Conservation (phyloP, 1,140 invertebrate species). For the Drosophila albomicans region DNA sequence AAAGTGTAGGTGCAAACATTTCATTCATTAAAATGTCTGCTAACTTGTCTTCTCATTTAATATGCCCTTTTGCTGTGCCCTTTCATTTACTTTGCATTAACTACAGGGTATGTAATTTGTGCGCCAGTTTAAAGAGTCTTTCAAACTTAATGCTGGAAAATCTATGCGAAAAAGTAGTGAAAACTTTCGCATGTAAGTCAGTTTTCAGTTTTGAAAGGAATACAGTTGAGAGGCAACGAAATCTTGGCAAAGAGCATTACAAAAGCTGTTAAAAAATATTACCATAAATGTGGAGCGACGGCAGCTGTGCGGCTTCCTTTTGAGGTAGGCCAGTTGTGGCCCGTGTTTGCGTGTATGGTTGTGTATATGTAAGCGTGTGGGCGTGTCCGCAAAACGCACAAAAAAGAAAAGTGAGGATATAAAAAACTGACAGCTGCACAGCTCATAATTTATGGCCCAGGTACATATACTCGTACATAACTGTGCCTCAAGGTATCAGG, state of each 20-base stretch:
- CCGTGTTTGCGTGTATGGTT: not conserved
- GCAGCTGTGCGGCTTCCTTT: conserved; percentile 46
- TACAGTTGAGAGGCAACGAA: conserved; percentile 14
- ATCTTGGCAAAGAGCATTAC: conserved; percentile 46
- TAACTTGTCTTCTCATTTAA: not conserved
- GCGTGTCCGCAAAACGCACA: conserved; percentile 39
- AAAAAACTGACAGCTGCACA: conserved; percentile 67
- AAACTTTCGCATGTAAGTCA: conserved; percentile 31
- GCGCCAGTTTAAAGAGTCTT: conserved; percentile 34
- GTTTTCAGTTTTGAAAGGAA: conserved; percentile 12
- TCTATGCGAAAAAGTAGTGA: conserved; percentile 38
- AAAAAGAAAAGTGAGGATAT: conserved; percentile 5
- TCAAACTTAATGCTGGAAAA: conserved; percentile 24
- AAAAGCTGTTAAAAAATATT: conserved; percentile 65
- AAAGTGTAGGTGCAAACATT: too few species aligned
- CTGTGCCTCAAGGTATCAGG: conserved; percentile 44
- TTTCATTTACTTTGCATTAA: not conserved
- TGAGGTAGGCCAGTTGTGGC: conserved; percentile 39
- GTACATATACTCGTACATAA: conserved; percentile 37
- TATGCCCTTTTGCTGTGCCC: not conserved
- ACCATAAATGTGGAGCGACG: conserved; percentile 44
- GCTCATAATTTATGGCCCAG: conserved; percentile 65
- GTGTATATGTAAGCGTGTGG: conserved; percentile 8
- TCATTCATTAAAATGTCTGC: too few species aligned
- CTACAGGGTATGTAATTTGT: not conserved